Evolutionary conservation across 1,140 invertebrate genomes (phyloP).

Genomic region (Sitobion miscanthi): DNA sequence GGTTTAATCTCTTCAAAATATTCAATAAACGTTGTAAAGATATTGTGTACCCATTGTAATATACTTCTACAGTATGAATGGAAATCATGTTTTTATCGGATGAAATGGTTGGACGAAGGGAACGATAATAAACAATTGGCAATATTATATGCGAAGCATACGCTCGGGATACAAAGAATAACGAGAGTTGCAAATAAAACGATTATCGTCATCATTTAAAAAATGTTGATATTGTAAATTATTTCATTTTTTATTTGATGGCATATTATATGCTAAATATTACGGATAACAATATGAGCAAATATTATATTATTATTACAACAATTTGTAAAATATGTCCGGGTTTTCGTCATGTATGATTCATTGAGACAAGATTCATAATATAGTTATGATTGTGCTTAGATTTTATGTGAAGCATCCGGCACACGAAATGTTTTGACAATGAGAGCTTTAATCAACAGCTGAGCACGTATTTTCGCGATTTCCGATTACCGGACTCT

Average conservation of each 20-base stretch:
- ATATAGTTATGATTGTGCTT: background rate
- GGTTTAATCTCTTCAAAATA: conserved; percentile 24
- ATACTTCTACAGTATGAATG: background rate
- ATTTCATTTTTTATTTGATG: background rate
- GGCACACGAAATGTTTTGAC: conserved; percentile 33
- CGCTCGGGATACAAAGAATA: background rate
- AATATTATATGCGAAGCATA: background rate
- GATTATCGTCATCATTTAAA: background rate
- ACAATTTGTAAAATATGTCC: background rate
- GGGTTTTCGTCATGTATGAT: background rate
- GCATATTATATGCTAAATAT: background rate
- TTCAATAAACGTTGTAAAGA: conserved; percentile 4
- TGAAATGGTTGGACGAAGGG: background rate
- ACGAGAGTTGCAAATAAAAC: background rate
- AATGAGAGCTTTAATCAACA: conserved; percentile 49
- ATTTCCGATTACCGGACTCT: conserved; percentile 10
- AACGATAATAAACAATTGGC: background rate
- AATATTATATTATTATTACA: background rate
- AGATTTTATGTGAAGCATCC: conserved; percentile 29
- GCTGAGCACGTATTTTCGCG: conserved; percentile 32
- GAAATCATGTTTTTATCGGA: conserved; percentile 5
- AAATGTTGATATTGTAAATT: background rate
- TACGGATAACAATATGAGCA: background rate
- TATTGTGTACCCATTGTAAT: background rate
- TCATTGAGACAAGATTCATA: conserved; percentile 20